Conservation (phyloP, 92 coral and sea anemone genomes). For the Zoanthus sansibaricus region DNA sequence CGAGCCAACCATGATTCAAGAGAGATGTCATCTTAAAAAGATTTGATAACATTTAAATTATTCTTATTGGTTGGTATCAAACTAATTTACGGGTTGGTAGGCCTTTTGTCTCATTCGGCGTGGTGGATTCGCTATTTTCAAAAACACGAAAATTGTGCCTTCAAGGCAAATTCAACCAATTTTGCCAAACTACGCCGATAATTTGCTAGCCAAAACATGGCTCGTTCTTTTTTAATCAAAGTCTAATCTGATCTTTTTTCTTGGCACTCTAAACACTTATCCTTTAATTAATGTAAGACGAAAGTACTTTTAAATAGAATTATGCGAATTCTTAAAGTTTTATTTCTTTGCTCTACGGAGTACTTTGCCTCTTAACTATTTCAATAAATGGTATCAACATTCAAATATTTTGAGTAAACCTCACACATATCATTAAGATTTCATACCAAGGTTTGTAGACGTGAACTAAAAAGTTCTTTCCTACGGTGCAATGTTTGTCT, state of each 20-base stretch:
- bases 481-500: slow-evolving; percentile 65
- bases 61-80: slow-evolving; percentile 95
- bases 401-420: neutral
- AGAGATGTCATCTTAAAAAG: slow-evolving; percentile 94
- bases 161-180: slow-evolving; percentile 57
- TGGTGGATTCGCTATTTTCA: slow-evolving; percentile 87
- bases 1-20: slow-evolving; percentile 96
- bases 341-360: slow-evolving; percentile 47
- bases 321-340: slow-evolving; percentile 37
- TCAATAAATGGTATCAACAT: neutral
- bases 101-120: slow-evolving; percentile 93
- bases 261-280: slow-evolving; percentile 74
- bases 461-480: slow-evolving; percentile 6
- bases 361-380: neutral
- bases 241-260: slow-evolving; percentile 49
- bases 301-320: slow-evolving; percentile 68
- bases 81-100: slow-evolving; percentile 98
- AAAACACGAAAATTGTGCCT: slow-evolving; percentile 80
- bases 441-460: neutral
- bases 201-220: slow-evolving; percentile 52
- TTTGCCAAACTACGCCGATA: slow-evolving; percentile 66
- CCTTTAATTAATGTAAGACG: slow-evolving; percentile 78
- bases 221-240: slow-evolving; percentile 32
- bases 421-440: neutral
- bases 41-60: slow-evolving; percentile 96